These are phyloP conservation scores for Centropristis striata DNA, from an alignment of 2,113 vertebrate species.

Conservation along the genomic window DNA sequence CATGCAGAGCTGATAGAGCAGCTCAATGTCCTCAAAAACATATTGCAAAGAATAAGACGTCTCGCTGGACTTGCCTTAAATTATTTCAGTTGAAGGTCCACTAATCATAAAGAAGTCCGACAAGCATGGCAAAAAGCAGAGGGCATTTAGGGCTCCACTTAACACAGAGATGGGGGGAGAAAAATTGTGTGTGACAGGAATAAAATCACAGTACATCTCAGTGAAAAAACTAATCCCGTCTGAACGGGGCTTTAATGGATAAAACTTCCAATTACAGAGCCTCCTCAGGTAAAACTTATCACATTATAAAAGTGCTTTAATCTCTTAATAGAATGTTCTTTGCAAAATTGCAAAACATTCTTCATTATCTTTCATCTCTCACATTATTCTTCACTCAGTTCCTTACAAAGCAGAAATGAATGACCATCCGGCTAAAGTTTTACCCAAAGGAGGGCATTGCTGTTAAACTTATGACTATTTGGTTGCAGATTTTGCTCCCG, in stretches of 20 bases:
- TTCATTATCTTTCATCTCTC: background rate
- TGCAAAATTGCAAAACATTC: background rate
- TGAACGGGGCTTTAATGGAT: background rate
- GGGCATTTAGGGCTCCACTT: background rate
- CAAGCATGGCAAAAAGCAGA: background rate
- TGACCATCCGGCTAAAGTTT: background rate
- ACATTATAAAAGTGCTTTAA: background rate
- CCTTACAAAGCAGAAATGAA: background rate
- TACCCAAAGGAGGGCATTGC: background rate
- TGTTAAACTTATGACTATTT: background rate
- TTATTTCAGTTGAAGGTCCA: background rate
- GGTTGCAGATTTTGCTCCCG: conserved; percentile 9
- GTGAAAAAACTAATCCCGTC: background rate
- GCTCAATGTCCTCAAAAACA: background rate
- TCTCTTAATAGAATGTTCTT: conserved; percentile 8
- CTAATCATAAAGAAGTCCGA: background rate
- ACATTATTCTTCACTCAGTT: background rate
- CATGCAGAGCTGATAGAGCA: background rate
- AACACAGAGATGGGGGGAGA: background rate
- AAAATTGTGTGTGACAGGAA: background rate
- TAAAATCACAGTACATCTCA: background rate
- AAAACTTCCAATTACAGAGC: background rate
- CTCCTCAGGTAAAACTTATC: background rate
- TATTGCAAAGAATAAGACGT: background rate
- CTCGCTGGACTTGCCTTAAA: background rate